These are phyloP conservation scores for Anneissia japonica DNA, from an alignment of 35 echinoderm and acorn worm species.

Conservation along the genomic window DNA sequence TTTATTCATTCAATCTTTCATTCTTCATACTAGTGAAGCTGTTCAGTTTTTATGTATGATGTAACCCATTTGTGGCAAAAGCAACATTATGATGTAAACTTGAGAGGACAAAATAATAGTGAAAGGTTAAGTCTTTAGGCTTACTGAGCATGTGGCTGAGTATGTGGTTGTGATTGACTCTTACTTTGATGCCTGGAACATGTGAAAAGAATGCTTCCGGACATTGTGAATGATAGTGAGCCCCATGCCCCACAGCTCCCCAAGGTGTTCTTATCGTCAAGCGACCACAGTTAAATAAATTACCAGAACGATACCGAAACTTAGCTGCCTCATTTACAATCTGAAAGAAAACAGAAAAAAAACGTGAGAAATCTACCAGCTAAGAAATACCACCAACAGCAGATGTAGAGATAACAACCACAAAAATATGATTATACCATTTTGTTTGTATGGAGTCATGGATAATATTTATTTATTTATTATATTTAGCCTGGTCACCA, in stretches of 20 bases:
- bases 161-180: no score
- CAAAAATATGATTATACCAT: background rate
- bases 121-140: no score
- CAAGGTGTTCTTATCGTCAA: conserved; percentile 70
- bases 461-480: no score
- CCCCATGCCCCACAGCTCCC: conserved; percentile 95
- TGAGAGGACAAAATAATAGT: no score
- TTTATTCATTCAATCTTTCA: no score
- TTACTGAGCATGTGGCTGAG: no score
- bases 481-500: no score
- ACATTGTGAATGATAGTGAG: conserved; percentile 90
- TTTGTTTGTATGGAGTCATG: no score
- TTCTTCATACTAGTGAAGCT: no score
- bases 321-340: conserved; percentile 98
- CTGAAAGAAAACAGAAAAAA: conserved; percentile 24
- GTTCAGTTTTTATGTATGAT: no score
- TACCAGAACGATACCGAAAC: conserved; percentile 83
- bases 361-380: background rate
- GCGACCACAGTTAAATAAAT: conserved; percentile 73
- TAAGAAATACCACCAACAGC: background rate
- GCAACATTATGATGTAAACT: no score
- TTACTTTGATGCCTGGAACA: conserved; percentile 85
- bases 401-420: background rate
- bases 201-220: conserved; percentile 88
- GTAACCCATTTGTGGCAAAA: no score